phyloP scores from a whole-genome alignment of 2,888 invertebrate species.

The Drosophila hamatofila region DNA sequence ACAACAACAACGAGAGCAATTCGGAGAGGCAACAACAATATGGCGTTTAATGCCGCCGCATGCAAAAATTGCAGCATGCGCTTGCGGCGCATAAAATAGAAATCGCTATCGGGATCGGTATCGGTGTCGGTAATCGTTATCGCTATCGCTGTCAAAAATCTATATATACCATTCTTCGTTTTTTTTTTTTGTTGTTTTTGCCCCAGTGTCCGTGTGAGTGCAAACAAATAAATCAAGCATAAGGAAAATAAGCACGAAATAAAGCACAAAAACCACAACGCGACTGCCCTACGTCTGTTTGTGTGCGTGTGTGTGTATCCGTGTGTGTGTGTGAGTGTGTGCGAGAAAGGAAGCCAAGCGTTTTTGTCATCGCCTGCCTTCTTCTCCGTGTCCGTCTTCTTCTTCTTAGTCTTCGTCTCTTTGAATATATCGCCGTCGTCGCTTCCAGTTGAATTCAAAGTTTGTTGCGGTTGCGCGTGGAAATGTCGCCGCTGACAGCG shows the following conservation, averaged over 20 bases:
- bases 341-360: constrained; percentile 51
- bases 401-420: constrained; percentile 34
- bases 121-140: constrained; percentile 21
- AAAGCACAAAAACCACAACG: constrained; percentile 46
- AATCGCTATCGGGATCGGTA: constrained; percentile 24
- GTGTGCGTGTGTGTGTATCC: constrained; percentile 12
- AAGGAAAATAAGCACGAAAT: constrained; percentile 41
- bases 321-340: background rate
- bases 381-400: constrained; percentile 23
- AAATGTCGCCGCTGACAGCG: constrained; percentile 63
- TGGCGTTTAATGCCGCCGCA: constrained; percentile 65
- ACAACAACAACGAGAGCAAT: constrained; percentile 40
- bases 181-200: constrained; percentile 46
- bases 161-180: constrained; percentile 15
- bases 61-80: constrained; percentile 59
- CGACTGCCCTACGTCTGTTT: constrained; percentile 19
- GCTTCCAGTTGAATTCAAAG: constrained; percentile 40
- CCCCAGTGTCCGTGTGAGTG: constrained; percentile 30
- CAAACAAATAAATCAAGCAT: constrained; percentile 44
- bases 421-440: constrained; percentile 13
- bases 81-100: constrained; percentile 42
- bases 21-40: constrained; percentile 62
- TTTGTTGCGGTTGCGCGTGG: constrained; percentile 64
- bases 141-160: constrained; percentile 37
- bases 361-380: constrained; percentile 25